Base-by-base conservation (phyloP, 2,888 invertebrate species). In the Cantharis nigra region DNA sequence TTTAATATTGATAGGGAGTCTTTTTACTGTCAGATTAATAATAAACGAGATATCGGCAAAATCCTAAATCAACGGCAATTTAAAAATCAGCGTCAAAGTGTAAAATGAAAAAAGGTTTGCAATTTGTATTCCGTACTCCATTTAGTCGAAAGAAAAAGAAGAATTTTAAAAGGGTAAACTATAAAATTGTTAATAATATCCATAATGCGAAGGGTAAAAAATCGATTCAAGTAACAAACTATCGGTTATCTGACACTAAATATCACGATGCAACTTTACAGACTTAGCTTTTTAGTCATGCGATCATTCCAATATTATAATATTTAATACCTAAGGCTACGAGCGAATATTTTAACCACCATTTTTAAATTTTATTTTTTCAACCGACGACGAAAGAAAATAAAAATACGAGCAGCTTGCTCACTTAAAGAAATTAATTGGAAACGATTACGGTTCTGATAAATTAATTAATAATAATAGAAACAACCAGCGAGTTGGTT, bases 251-350 rank as follows among this genome's bases (percentile, higher is more conserved):
- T 63, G 75, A 64, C 73, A 69, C 70, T 73, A 80, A 80, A 78
- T 78, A 80, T 80, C 69, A 72, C 69, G 75, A 69, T 80, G 75
- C 77, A 76, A 70, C 69, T 79, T 74, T 63, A 64, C 75, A 74
- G 75, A 79, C 69, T 70, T 80, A 79, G 78, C 78, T 65, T 74
- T 78, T 77, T 62, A 77, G 78, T 80, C 81, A 81, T 81, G 81
- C 81, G 77, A 81, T 80, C 78, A 75, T 75, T 69, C 72, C 71
- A 78, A 80, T 78, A 81, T 81, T 81, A 81, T 81, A 81, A 81
- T 81, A 67, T 64, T 49, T 70, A 30, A 33, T 23, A 72, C 79
- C 74, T 20, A 70, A 30, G 80, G 79, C 79, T 78, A 79, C 28
- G 74, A 72, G 71, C 78, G 78, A 79, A 78, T 79, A 76, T 78